A percentile compares a stretch with the other conserved stretches of the same genome.
Conservation (phyloP, 1,140 invertebrate genomes). For the Drosophila jambulina region DNA sequence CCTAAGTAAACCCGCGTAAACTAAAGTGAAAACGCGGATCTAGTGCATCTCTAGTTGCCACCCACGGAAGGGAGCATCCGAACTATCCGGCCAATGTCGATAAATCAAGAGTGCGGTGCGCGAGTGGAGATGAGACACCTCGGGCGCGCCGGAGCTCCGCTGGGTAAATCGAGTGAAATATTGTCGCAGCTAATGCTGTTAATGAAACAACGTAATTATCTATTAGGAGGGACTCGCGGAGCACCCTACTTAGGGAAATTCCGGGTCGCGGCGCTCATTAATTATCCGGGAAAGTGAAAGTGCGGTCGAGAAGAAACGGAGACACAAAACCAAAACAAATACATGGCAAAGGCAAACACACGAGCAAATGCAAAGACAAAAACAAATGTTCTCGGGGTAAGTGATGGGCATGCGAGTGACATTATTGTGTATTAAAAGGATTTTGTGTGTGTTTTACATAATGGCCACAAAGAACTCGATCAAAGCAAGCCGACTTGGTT, state of each 20-base stretch:
- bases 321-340: slow-evolving; percentile 4
- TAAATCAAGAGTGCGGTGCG: slow-evolving; percentile 60
- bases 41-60: slow-evolving; percentile 63
- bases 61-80: slow-evolving; percentile 64
- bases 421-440: slow-evolving; percentile 73
- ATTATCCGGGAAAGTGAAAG: slow-evolving; percentile 64
- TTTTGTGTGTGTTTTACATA: slow-evolving; percentile 59
- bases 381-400: slow-evolving; percentile 58
- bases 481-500: slow-evolving; percentile 16
- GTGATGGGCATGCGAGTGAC: slow-evolving; percentile 58
- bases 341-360: slow-evolving; percentile 21
- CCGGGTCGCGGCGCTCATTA: slow-evolving; percentile 64
- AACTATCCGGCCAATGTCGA: slow-evolving; percentile 69
- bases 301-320: slow-evolving; percentile 42
- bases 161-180: slow-evolving; percentile 66
- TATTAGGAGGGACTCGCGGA: slow-evolving; percentile 60
- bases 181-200: slow-evolving; percentile 80
- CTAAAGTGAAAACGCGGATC: not conserved
- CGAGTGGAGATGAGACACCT: slow-evolving; percentile 28
- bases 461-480: slow-evolving; percentile 31
- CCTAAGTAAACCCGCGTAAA: not conserved
- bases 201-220: slow-evolving; percentile 82
- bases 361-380: slow-evolving; percentile 45
- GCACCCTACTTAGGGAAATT: slow-evolving; percentile 69
- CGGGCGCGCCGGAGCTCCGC: slow-evolving; percentile 26